Conservation (phyloP, 2,888 invertebrate species). For the Tenthredo amoena region DNA sequence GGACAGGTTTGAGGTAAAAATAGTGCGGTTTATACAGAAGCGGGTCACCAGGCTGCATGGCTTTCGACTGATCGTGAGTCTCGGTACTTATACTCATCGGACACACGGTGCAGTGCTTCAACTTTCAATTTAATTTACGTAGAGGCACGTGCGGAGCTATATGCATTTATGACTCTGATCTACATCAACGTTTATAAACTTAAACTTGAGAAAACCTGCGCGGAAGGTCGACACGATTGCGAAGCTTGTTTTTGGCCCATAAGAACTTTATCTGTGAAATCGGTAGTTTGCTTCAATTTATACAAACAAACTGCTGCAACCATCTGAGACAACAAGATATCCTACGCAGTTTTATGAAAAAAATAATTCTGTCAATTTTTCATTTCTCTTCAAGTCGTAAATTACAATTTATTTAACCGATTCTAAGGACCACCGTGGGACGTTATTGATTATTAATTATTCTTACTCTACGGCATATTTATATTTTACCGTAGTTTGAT, state of each 20-base stretch:
- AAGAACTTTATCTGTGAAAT: conserved; percentile 1
- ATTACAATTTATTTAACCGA: neutral
- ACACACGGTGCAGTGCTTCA: conserved; percentile 9
- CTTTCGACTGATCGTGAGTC: conserved; percentile 58
- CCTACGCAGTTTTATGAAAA: neutral
- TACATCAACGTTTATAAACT: conserved; percentile 2
- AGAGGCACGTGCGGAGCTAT: conserved; percentile 27
- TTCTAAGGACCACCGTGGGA: neutral
- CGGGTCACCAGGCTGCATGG: conserved; percentile 75
- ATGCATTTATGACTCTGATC: neutral
- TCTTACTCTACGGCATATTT: neutral
- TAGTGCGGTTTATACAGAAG: conserved; percentile 74
- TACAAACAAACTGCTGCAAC: neutral
- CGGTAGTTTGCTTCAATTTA: neutral
- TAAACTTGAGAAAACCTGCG: conserved; percentile 18
- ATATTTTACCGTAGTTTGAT: neutral
- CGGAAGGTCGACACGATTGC: conserved; percentile 27
- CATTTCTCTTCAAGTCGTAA: neutral
- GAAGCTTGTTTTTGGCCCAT: conserved; percentile 15
- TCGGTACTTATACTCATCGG: neutral
- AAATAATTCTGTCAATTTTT: neutral
- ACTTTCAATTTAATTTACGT: conserved; percentile 27
- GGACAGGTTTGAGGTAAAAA: conserved; percentile 73
- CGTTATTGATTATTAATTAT: neutral
- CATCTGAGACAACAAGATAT: neutral